Base-by-base conservation (phyloP, 2,797 vertebrate genomes). In the Benthosema pterotum region DNA sequence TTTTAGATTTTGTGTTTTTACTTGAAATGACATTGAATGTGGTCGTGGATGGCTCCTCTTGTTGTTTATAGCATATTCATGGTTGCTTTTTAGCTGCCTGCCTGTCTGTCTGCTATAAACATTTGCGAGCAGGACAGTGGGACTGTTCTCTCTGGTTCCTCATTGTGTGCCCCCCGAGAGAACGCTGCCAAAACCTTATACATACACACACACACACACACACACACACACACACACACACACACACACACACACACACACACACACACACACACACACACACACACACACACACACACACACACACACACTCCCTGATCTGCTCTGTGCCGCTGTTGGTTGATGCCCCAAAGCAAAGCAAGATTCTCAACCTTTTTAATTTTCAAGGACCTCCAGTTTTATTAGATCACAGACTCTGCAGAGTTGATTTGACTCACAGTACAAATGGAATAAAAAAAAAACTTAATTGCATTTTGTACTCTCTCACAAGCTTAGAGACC, bases 21-120 rank as follows among this genome's bases (percentile, higher is more conserved):
- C 54, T 52, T 50, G 4, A 58, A n/a, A 75, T 73, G 5, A 58
- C 55, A 53, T 55, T 52, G 65, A 11, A 11, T 54, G 59, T 67
- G 52, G 51, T n/a, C n/a, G n/a, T 67, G 50, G 32, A 55, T 45
- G 32, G 28, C 58, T 68, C 11, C 11, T 52, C 32, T n/a, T 43
- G 13, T 46, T 43, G 13, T 46, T 43, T 63, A 46, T 49, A 19
- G 46, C 38, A 18, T 56, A 70, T 53, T 50, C 15, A 68, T 42
- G 46, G 49, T 22, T 55, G 38, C 53, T 73, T 18, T 48, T 22
- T 46, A 55, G n/a, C n/a, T n/a, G n/a, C n/a, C 25, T 1, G 54
- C 48, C 53, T 62, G 59, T 75, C 53, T 68, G 49, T 57, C 61
- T 57, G 52, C 69, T 65, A 57, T 65, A 72, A 69, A 51, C 67